Conservation (phyloP, 1,140 invertebrate genomes). For the Trissolcus basalis region DNA sequence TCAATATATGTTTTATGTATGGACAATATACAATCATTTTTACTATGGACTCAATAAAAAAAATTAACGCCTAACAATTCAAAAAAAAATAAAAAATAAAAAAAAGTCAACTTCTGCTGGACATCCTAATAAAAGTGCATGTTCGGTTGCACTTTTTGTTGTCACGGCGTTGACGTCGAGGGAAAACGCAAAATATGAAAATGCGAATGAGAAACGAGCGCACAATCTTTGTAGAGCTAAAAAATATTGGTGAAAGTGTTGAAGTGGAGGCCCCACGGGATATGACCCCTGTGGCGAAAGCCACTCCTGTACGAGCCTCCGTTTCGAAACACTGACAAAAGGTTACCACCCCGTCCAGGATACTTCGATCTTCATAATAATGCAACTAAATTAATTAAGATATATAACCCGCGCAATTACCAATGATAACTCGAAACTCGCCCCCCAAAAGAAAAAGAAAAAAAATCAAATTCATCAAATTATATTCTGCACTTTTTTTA, state of each 20-base stretch:
- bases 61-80: too few relatives aligned
- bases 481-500: neutral
- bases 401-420: slow-evolving; percentile 5
- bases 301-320: slow-evolving; percentile 68
- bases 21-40: too few relatives aligned
- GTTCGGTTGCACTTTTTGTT: too few relatives aligned
- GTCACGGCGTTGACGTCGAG: too few relatives aligned
- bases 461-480: neutral
- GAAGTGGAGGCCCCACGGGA: slow-evolving; percentile 65
- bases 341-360: slow-evolving; percentile 60
- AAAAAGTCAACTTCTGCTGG: too few relatives aligned
- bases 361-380: slow-evolving; percentile 49
- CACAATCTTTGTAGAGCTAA: slow-evolving; percentile 22
- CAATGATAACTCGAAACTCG: too few relatives aligned
- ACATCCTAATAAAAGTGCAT: too few relatives aligned
- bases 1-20: too few relatives aligned
- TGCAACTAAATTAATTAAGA: slow-evolving; percentile 54
- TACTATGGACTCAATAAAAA: too few relatives aligned
- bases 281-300: slow-evolving; percentile 66
- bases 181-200: too few relatives aligned
- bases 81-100: too few relatives aligned
- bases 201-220: neutral
- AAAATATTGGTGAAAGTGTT: slow-evolving; percentile 61
- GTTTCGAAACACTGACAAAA: slow-evolving; percentile 61
- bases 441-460: too few relatives aligned